A percentile compares a stretch with the other conserved stretches of the same genome.
Conservation (phyloP, 92 coral and sea anemone species). For the Parazoanthus atlanticus region DNA sequence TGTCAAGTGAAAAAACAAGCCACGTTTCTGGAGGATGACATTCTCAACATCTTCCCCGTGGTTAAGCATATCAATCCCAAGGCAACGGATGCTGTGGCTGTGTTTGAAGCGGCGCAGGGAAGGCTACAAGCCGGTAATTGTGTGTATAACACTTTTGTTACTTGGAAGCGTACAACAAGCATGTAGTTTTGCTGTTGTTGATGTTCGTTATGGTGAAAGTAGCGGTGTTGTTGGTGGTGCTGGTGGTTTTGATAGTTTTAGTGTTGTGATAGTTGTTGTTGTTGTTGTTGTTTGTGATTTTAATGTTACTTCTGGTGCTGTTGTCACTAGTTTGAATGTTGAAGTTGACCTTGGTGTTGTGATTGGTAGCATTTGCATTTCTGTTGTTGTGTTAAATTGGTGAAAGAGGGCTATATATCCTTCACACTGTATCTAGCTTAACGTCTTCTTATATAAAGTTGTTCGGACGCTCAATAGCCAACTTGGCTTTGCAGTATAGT, state of each 20-base stretch:
- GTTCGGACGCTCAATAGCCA: background rate
- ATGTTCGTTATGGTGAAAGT: background rate
- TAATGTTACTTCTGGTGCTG: background rate
- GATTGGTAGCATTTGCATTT: no score
- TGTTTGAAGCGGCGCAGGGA: slow-evolving; percentile 97
- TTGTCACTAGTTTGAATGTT: background rate
- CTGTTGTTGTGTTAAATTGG: no score
- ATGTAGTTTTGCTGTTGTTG: background rate
- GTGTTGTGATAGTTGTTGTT: background rate
- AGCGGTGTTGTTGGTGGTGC: background rate
- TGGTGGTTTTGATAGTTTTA: background rate
- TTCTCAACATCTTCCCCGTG: slow-evolving; percentile 92
- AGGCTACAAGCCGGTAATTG: slow-evolving; percentile 88
- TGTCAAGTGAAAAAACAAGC: slow-evolving; percentile 75
- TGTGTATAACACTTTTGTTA: background rate
- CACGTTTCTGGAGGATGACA: slow-evolving; percentile 92
- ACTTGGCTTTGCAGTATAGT: background rate
- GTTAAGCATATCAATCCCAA: slow-evolving; percentile 95
- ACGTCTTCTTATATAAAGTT: background rate
- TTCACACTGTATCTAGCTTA: no score
- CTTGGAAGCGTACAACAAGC: background rate
- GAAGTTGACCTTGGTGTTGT: background rate
- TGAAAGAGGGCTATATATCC: background rate
- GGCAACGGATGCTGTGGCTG: slow-evolving; percentile 93
- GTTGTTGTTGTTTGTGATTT: background rate